Evolutionary conservation across 2,797 vertebrate species (phyloP).

Genomic region (Bovichtus diacanthus): DNA sequence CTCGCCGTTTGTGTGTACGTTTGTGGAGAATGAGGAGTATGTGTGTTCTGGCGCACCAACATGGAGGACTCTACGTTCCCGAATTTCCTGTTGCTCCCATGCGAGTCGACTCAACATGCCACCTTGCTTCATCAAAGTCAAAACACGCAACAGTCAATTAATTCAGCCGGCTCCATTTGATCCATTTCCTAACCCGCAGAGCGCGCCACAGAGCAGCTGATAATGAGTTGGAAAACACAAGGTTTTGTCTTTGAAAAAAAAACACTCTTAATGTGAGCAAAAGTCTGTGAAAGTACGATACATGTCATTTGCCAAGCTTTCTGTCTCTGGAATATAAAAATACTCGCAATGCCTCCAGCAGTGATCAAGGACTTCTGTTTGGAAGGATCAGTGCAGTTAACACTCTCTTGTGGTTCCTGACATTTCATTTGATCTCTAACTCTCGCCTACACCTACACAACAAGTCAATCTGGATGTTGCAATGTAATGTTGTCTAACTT

Average conservation of each 20-base stretch:
- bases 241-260: constrained; percentile 50
- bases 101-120: constrained; percentile 9
- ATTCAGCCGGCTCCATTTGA: constrained; percentile 36
- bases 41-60: not conserved
- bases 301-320: constrained; percentile 20
- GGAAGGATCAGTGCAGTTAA: not conserved
- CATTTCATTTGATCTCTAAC: constrained; percentile 15
- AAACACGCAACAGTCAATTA: constrained; percentile 31
- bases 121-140: constrained; percentile 32
- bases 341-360: constrained; percentile 4
- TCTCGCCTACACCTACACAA: too few species aligned
- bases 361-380: constrained; percentile 5
- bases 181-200: constrained; percentile 25
- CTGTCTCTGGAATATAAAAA: constrained; percentile 3
- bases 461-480: not conserved
- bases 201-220: not conserved
- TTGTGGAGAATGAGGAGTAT: not conserved
- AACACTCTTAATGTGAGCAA: constrained; percentile 12
- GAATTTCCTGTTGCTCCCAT: constrained; percentile 2
- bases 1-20: not conserved
- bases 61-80: not conserved
- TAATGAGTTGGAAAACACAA: constrained; percentile 48
- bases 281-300: constrained; percentile 15
- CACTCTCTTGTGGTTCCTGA: not conserved
- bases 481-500: constrained; percentile 1